Percentiles rank a stretch among this genome's conserved stretches.
These are phyloP conservation scores for Drosophila pseudotakahashii DNA, from an alignment of 2,888 invertebrate genomes.

Conservation along the genomic window DNA sequence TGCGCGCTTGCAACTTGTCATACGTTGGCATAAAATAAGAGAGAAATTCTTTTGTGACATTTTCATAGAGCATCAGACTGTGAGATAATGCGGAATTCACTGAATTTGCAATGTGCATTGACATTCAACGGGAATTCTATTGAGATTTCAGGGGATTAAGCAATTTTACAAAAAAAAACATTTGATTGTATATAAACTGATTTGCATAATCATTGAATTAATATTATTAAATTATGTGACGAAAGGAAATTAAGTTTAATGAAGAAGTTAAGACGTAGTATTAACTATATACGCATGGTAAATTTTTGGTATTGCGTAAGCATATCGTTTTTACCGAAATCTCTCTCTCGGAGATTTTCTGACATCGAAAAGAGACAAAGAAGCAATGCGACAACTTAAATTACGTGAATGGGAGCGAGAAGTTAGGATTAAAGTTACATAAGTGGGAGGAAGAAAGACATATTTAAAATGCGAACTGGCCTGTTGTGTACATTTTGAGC, in stretches of 20 bases:
- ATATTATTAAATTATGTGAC: background rate
- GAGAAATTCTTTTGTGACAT: slow-evolving; percentile 53
- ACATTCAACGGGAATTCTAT: slow-evolving; percentile 26
- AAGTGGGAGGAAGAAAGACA: too few relatives aligned
- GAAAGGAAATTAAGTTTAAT: background rate
- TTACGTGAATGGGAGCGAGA: too few relatives aligned
- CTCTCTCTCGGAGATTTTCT: too few relatives aligned
- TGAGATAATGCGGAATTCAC: slow-evolving; percentile 42
- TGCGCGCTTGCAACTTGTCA: slow-evolving; percentile 67
- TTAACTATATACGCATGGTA: too few relatives aligned
- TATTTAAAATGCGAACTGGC: too few relatives aligned
- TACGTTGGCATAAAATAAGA: slow-evolving; percentile 66
- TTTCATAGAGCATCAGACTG: slow-evolving; percentile 42
- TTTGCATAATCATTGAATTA: background rate
- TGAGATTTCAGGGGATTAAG: slow-evolving; percentile 22
- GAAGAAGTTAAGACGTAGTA: too few relatives aligned
- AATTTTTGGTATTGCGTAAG: too few relatives aligned
- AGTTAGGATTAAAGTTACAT: too few relatives aligned
- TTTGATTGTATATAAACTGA: background rate
- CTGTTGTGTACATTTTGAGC: too few relatives aligned
- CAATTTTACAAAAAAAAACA: slow-evolving; percentile 5
- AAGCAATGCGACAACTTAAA: too few relatives aligned
- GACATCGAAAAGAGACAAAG: too few relatives aligned
- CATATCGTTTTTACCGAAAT: too few relatives aligned
- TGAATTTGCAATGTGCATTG: slow-evolving; percentile 32